Conservation (phyloP, 2,888 invertebrate genomes). For the Drosophila macrospina region DNA sequence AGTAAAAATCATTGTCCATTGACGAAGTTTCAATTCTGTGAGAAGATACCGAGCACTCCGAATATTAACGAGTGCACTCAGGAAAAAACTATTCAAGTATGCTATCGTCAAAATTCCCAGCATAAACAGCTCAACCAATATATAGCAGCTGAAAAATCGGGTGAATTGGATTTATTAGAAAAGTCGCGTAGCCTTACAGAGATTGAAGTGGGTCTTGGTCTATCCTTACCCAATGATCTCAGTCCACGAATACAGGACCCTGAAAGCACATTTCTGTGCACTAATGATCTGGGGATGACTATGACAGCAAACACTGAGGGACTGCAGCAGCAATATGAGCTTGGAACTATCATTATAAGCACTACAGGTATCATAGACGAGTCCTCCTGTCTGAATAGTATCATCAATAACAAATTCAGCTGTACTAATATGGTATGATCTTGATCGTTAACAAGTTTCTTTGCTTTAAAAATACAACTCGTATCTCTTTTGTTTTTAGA, state of each 20-base stretch:
- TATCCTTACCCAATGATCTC: constrained; percentile 20
- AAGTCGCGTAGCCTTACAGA: constrained; percentile 18
- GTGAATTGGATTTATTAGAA: constrained; percentile 3
- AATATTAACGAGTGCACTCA: background rate
- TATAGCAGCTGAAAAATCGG: background rate
- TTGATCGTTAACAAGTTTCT: background rate
- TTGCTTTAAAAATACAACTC: background rate
- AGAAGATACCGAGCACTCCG: background rate
- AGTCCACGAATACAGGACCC: constrained; percentile 7
- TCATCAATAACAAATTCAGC: constrained; percentile 46
- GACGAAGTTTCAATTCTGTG: background rate
- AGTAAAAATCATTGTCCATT: background rate
- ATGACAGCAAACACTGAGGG: constrained; percentile 21
- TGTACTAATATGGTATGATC: constrained; percentile 65
- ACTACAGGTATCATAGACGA: constrained; percentile 46
- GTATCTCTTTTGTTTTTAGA: constrained; percentile 38
- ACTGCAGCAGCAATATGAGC: constrained; percentile 60
- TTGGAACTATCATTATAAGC: constrained; percentile 72
- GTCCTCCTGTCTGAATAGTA: constrained; percentile 34
- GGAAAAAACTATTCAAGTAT: constrained; percentile 1
- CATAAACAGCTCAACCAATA: background rate
- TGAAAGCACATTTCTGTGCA: constrained; percentile 16
- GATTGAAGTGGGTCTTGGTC: constrained; percentile 13
- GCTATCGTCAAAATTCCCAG: constrained; percentile 4
- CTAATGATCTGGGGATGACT: constrained; percentile 25